Conservation (phyloP, 2,888 invertebrate species). For the Heliconius charithonia region DNA sequence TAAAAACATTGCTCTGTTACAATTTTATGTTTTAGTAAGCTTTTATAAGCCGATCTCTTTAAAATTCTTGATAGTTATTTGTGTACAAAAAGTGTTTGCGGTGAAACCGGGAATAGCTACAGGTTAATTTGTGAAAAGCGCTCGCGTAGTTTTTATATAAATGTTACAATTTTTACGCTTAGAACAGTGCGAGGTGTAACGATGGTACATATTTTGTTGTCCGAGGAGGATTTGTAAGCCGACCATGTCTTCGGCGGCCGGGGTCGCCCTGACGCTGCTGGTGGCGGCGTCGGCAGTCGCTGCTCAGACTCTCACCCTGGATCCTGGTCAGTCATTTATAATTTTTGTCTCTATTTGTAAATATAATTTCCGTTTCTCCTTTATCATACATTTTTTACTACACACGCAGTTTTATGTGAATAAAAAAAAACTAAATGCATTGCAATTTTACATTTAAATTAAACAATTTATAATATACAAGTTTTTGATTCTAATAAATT, state of each 20-base stretch:
- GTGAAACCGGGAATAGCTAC: constrained; percentile 37
- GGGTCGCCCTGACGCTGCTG: constrained; percentile 37
- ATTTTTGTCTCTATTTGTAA: neutral
- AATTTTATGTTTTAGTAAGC: neutral
- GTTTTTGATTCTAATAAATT: no score
- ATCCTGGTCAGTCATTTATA: constrained; percentile 34
- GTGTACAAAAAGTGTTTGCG: constrained; percentile 31
- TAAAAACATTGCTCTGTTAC: neutral
- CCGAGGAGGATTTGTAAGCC: neutral
- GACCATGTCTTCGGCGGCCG: constrained; percentile 23
- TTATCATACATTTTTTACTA: neutral
- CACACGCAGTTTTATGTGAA: neutral
- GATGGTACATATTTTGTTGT: neutral
- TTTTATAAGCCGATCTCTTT: neutral
- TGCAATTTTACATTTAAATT: no score
- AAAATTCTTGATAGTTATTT: constrained; percentile 24
- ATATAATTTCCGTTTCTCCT: neutral
- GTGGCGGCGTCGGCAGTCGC: constrained; percentile 35
- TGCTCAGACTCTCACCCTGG: constrained; percentile 29
- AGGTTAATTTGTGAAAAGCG: constrained; percentile 28
- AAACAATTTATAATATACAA: no score
- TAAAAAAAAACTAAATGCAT: neutral
- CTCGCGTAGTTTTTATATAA: neutral
- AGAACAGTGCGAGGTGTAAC: neutral
- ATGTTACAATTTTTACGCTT: neutral